These are phyloP conservation scores for Oligia strigilis DNA, from an alignment of 2,888 invertebrate genomes.

Conservation along the genomic window DNA sequence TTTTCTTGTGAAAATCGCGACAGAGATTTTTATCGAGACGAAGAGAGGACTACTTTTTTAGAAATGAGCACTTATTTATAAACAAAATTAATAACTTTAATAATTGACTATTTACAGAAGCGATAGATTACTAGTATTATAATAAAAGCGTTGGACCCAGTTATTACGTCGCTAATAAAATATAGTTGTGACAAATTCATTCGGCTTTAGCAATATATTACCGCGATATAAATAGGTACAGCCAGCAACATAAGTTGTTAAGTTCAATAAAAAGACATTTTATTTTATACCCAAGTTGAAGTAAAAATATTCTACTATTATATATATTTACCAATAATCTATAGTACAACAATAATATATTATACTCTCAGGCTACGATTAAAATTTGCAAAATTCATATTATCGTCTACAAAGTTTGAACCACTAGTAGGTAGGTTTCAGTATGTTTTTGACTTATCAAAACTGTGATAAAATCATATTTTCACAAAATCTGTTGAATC, in stretches of 20 bases:
- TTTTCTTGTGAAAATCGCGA: neutral
- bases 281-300: neutral
- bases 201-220: slow-evolving; percentile 49
- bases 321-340: neutral
- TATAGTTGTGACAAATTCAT: slow-evolving; percentile 50
- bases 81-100: neutral
- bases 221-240: slow-evolving; percentile 40
- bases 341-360: no score
- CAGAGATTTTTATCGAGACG: neutral
- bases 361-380: neutral
- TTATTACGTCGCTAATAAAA: slow-evolving; percentile 46
- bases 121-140: slow-evolving; percentile 24
- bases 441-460: neutral
- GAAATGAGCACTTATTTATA: neutral
- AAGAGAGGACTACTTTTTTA: neutral
- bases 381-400: neutral
- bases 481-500: neutral
- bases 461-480: neutral
- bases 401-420: slow-evolving; percentile 23
- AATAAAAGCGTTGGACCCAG: slow-evolving; percentile 11
- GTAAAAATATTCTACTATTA: neutral
- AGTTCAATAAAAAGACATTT: neutral
- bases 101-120: slow-evolving; percentile 14
- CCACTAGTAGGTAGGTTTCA: neutral
- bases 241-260: slow-evolving; percentile 8